A percentile compares a stretch with the other conserved stretches of the same genome.
Conservation (phyloP, 2,888 invertebrate genomes). For the Balanococcus diminutus region DNA sequence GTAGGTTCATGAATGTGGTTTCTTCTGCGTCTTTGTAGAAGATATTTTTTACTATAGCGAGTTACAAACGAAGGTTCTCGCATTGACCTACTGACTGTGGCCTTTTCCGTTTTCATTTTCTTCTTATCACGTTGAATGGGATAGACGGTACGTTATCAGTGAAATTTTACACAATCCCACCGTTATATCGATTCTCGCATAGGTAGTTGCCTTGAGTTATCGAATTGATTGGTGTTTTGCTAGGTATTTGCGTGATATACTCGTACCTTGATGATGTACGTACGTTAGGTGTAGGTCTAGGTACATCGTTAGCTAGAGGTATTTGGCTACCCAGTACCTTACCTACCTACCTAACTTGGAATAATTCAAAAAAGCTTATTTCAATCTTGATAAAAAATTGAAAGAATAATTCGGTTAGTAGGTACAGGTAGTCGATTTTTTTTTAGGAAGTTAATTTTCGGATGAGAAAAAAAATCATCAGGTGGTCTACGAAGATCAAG, state of each 20-base stretch:
- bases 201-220: not conserved
- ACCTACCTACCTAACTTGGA: no score
- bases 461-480: no score
- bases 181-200: not conserved
- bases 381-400: no score
- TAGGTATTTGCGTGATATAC: not conserved
- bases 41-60: not conserved
- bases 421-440: no score
- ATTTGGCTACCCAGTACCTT: no score
- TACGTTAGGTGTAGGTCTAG: no score
- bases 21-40: not conserved
- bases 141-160: not conserved
- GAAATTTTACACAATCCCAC: conserved; percentile 2
- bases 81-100: conserved; percentile 42
- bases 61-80: conserved; percentile 21
- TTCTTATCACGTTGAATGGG: conserved; percentile 12
- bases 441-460: no score
- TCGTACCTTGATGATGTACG: no score
- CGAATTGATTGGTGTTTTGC: not conserved
- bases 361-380: no score
- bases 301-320: no score
- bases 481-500: no score
- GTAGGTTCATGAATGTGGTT: not conserved
- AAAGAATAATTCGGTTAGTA: no score
- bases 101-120: not conserved